These are phyloP conservation scores for Aporophyla lueneburgensis DNA, from an alignment of 2,888 invertebrate species.

Conservation along the genomic window DNA sequence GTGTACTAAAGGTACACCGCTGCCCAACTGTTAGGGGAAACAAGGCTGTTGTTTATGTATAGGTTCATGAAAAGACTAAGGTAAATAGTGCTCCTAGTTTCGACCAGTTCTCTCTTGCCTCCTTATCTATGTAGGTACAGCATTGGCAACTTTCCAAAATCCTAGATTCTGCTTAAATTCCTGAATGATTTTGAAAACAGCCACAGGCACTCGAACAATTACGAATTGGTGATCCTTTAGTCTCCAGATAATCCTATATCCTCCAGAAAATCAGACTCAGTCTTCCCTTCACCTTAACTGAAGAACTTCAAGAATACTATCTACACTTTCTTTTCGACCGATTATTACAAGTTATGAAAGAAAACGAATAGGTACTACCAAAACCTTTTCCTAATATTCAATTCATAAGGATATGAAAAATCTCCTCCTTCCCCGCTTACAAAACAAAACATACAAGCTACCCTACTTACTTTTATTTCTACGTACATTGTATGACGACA, in stretches of 20 bases:
- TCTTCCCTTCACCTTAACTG: no score
- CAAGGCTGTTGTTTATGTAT: no score
- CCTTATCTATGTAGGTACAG: neutral
- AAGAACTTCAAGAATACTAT: no score
- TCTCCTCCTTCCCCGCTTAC: no score
- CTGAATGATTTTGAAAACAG: conserved; percentile 1
- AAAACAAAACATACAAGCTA: neutral
- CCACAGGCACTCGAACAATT: neutral
- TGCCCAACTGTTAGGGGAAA: no score
- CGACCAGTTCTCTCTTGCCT: neutral
- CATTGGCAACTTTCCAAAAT: conserved; percentile 28
- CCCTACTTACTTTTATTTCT: no score
- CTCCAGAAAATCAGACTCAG: neutral
- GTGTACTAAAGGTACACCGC: no score
- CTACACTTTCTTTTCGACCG: neutral
- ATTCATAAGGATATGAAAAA: neutral
- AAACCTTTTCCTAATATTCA: neutral
- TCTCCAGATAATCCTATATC: no score
- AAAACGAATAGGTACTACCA: neutral
- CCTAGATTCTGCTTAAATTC: neutral
- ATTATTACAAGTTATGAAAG: neutral
- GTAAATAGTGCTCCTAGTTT: neutral
- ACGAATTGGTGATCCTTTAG: neutral
- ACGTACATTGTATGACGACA: conserved; percentile 27
- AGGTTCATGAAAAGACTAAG: no score